phyloP scores from a whole-genome alignment of 2,888 invertebrate species.

The Idaea dimidiata region DNA sequence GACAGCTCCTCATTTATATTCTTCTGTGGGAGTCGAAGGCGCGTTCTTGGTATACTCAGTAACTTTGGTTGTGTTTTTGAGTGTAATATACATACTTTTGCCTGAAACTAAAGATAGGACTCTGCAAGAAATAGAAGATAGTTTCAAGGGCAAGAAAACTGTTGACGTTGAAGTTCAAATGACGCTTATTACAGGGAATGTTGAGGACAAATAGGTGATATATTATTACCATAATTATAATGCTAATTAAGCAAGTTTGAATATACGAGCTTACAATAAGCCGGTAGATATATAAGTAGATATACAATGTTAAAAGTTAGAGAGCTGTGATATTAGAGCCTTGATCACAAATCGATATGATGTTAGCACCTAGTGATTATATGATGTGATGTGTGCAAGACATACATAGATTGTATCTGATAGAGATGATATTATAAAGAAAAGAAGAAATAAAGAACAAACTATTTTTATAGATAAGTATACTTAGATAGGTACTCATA shows the following conservation, averaged over 20 bases:
- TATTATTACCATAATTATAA: no score
- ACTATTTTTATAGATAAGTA: no score
- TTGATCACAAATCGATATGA: not conserved
- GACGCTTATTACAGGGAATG: conserved; percentile 52
- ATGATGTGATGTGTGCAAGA: no score
- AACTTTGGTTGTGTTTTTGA: conserved; percentile 56
- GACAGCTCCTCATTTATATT: conserved; percentile 70
- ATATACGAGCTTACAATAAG: not conserved
- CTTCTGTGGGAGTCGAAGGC: conserved; percentile 69
- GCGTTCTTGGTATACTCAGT: conserved; percentile 70
- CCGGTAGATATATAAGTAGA: not conserved
- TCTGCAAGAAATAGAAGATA: conserved; percentile 71
- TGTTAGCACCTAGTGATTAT: not conserved
- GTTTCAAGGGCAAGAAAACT: conserved; percentile 60
- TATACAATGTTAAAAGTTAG: not conserved
- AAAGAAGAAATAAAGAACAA: no score
- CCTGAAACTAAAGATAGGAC: conserved; percentile 74
- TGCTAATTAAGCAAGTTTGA: not conserved
- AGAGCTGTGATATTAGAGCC: not conserved
- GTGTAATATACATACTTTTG: conserved; percentile 58
- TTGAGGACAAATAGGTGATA: not conserved
- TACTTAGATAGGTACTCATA: no score
- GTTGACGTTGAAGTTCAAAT: conserved; percentile 62
- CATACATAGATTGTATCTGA: no score
- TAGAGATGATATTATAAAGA: no score